A percentile compares a stretch with the other conserved stretches of the same genome.
phyloP scores from a whole-genome alignment of 2,888 invertebrate genomes.

The Lasioglossum calceatum region DNA sequence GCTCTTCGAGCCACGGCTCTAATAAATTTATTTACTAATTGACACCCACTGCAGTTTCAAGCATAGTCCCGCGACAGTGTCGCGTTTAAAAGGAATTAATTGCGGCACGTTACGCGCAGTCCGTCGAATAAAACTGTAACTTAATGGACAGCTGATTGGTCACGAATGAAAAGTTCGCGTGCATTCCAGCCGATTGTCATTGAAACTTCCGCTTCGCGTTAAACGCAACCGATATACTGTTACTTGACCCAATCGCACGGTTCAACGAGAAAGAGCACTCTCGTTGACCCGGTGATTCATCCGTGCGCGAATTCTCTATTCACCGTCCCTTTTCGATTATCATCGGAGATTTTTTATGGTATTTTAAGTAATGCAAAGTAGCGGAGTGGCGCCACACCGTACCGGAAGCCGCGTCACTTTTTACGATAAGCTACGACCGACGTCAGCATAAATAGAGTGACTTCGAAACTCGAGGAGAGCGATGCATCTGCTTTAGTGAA shows the following conservation, averaged over 20 bases:
- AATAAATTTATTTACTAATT: no score
- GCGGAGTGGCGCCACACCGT: conserved; percentile 33
- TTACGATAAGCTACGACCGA: conserved; percentile 41
- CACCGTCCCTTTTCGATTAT: conserved; percentile 8
- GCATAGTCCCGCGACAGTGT: background rate
- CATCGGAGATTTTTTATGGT: conserved; percentile 21
- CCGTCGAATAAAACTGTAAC: background rate
- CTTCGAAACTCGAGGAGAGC: conserved; percentile 8
- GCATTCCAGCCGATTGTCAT: conserved; percentile 19
- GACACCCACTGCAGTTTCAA: no score
- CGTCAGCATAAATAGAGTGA: conserved; percentile 55
- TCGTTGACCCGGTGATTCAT: conserved; percentile 58
- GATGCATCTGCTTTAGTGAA: background rate
- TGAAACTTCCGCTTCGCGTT: conserved; percentile 10
- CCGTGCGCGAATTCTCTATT: conserved; percentile 25
- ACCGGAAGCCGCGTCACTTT: conserved; percentile 21
- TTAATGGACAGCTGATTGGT: background rate
- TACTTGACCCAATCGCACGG: conserved; percentile 47
- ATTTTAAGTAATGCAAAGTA: conserved; percentile 46
- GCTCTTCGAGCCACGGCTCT: no score
- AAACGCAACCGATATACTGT: conserved; percentile 38
- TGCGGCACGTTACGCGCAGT: background rate
- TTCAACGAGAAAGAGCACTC: conserved; percentile 35
- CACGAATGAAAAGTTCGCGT: background rate
- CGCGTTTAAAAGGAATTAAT: background rate